Percentiles rank a stretch among this genome's conserved stretches.
Conservation (phyloP, 2,797 vertebrate species). For the Distichodus sexfasciatus region DNA sequence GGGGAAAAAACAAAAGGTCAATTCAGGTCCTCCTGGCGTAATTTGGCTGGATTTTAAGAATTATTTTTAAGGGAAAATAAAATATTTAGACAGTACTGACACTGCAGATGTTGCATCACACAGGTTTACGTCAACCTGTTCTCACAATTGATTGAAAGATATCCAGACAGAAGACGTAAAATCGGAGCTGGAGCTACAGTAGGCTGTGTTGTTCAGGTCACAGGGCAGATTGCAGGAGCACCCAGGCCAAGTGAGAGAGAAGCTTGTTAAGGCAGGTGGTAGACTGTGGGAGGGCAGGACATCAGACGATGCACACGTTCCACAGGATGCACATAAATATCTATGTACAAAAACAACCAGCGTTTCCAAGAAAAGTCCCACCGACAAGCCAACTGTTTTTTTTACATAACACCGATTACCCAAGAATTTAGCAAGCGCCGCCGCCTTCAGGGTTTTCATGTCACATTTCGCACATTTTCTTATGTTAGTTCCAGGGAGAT, state of each 20-base stretch:
- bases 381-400: constrained; percentile 24
- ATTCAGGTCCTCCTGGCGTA: no score
- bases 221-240: constrained; percentile 35
- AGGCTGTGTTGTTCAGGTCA: constrained; percentile 33
- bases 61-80: no score
- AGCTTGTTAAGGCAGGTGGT: constrained; percentile 50
- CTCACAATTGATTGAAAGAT: constrained; percentile 5
- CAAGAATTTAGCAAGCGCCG: not conserved
- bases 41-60: no score
- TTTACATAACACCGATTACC: constrained; percentile 9
- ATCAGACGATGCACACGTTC: constrained; percentile 45
- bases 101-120: no score
- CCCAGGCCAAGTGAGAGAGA: constrained; percentile 18
- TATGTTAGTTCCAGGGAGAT: constrained; percentile 2
- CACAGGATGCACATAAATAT: constrained; percentile 46
- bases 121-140: no score
- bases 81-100: no score
- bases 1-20: no score
- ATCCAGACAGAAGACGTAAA: not conserved
- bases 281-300: constrained; percentile 31
- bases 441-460: not conserved
- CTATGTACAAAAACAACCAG: constrained; percentile 4
- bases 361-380: constrained; percentile 40
- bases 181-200: not conserved
- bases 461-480: not conserved